Base-by-base conservation (phyloP, 1,140 invertebrate species). In the Drosophila littoralis region DNA sequence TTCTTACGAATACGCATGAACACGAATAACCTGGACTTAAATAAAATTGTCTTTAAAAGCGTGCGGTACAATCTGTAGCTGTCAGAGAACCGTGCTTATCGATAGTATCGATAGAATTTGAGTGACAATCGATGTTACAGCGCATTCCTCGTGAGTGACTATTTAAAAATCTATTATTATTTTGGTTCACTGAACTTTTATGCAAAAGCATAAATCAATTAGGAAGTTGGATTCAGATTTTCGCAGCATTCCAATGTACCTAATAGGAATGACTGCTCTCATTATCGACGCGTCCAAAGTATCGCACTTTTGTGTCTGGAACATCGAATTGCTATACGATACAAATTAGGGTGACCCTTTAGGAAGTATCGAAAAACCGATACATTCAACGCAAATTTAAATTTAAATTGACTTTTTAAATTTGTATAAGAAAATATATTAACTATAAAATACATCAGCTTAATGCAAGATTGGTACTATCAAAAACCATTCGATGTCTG, bases 381-480 rank as follows among this genome's bases (percentile, higher is more conserved):
- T 13, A 45, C 1, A 36, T 35, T 0, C 33, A 10, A 7, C 42
- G 12, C 42, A 38, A 38, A 48, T 38, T 67, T 40, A 58, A 36
- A 67, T 38, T 33, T 9, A 12, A 38, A 8, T 45, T n/a, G 46
- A 3, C 6, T 28, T 1, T 40, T 17, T 42, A 13, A 38, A 28
- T 43, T 10, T 38, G 4, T 57, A 66, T 46, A 38, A 45, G 22
- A 28, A 67, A 67, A 67, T 50, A 63, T 67, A 67, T 32, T 9
- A 32, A 38, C 15, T 66, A 35, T 46, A 36, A 45, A 57, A 36
- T 28, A 48, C 5, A 65, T 65, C 6, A 46, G 13, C 6, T 46
- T 36, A 5, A 12, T 17, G 15, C 35, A 3, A 12, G 32, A 6
- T 7, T 2, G 6, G 1, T 8, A 42, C 36, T 54, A 45, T 45